Evolutionary conservation across 2,113 vertebrate genomes (phyloP).

Genomic region (Rhineura floridana): DNA sequence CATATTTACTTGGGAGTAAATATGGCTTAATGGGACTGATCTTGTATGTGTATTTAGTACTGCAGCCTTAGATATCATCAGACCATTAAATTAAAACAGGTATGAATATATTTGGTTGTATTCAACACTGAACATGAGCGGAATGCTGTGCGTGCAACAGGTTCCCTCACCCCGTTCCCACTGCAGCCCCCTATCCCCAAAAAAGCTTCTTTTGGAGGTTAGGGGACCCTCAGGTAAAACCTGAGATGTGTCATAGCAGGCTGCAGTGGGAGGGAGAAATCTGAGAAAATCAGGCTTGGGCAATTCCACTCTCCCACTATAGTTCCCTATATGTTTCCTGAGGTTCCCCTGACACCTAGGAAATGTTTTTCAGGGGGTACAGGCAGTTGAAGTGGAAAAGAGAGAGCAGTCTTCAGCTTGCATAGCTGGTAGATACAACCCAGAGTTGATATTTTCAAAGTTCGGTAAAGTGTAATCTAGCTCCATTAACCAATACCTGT

Average conservation of each 20-base stretch:
- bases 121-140: neutral
- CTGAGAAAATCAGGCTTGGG: neutral
- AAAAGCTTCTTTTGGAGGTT: neutral
- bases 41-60: neutral
- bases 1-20: neutral
- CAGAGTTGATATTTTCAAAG: neutral
- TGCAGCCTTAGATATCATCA: neutral
- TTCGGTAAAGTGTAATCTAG: neutral
- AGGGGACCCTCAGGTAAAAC: neutral
- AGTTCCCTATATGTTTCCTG: too few species aligned
- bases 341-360: neutral
- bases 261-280: neutral
- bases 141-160: neutral
- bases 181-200: too few species aligned
- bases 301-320: neutral
- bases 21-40: too few species aligned
- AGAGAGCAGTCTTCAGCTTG: neutral
- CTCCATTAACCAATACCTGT: constrained; percentile 78
- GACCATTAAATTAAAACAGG: neutral
- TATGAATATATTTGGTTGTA: neutral
- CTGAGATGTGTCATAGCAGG: neutral
- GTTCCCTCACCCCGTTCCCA: neutral
- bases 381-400: neutral
- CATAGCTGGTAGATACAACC: neutral
- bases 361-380: neutral